Base-by-base conservation (phyloP, 2,797 vertebrate species). In the Atherinosoma microstoma region DNA sequence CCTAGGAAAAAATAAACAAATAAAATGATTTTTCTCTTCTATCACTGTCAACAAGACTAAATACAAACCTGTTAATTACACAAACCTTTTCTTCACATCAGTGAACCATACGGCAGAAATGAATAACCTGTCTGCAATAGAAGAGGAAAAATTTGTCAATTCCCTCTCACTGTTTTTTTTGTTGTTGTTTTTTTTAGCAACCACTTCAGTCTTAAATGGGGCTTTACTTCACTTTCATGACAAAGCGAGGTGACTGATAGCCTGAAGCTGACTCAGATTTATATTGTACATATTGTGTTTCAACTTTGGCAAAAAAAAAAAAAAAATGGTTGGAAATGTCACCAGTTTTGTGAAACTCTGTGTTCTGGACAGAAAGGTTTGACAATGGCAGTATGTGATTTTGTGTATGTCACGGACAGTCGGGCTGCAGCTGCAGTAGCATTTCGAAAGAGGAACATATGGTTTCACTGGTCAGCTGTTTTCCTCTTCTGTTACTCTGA, bases 271-370 rank as follows among this genome's bases (percentile, higher is more conserved):
- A 79, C 69, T 86, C 59, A 79, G 58, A 80, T 86, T 84, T 85
- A 69, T 71, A 92, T 85, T 86, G 87, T 83, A 76, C 78, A 77
- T 90, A 88, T n/a, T 22, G 45, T 49, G 20, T 49, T 49, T 20
- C 20, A 94, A 93, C 91, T 92, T 92, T 94, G 77, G 77, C 70
- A 76, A 79, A 65, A 42, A 57, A 40, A 54, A 22, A 49, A 6
- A n/a, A n/a, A 1, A 35, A 35, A 32, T 93, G 87, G 85, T 92
- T 89, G 76, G 61, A 94, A 95, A 94, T 93, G 92, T 93, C 95
- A 93, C 87, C 68, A 75, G 49, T 76, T 89, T 67, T 38, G 49
- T 70, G 5, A 32, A 40, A 60, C 72, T 34, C 69, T 13, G 56
- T 69, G 80, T 88, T 79, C 79, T 40, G 2, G 76, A 85, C 58